Percentiles rank a stretch among this genome's conserved stretches.
These are phyloP conservation scores for Mus pahari DNA, from an alignment of 2,113 vertebrate genomes.

Conservation along the genomic window DNA sequence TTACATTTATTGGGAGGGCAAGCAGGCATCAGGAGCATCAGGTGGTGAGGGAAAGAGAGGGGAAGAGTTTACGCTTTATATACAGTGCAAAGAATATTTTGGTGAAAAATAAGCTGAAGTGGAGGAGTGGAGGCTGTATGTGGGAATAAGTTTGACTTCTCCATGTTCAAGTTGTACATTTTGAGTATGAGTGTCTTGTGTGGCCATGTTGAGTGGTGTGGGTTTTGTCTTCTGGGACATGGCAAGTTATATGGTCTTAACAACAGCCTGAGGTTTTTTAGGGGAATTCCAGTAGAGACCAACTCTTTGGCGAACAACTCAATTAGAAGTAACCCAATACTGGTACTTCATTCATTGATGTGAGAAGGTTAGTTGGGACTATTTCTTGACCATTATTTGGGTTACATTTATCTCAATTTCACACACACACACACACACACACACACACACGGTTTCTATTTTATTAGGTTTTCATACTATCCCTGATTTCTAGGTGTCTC, in stretches of 20 bases:
- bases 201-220: not conserved
- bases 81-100: not conserved
- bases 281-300: fast-evolving
- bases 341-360: not conserved
- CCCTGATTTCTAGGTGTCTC: no score
- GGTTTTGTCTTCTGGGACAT: no score
- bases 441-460: no score
- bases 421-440: no score
- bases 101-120: not conserved
- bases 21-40: not conserved
- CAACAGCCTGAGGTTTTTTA: not conserved
- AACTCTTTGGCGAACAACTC: not conserved
- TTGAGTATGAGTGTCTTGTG: not conserved
- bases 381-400: not conserved
- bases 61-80: not conserved
- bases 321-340: not conserved
- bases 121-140: not conserved
- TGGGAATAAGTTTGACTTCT: not conserved
- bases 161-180: not conserved
- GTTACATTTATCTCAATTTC: no score
- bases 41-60: not conserved
- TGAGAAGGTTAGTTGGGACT: not conserved
- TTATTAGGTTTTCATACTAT: no score
- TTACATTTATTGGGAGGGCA: not conserved
- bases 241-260: not conserved